Conservation (phyloP, 2,888 invertebrate genomes). For the Athrips mouffetella region DNA sequence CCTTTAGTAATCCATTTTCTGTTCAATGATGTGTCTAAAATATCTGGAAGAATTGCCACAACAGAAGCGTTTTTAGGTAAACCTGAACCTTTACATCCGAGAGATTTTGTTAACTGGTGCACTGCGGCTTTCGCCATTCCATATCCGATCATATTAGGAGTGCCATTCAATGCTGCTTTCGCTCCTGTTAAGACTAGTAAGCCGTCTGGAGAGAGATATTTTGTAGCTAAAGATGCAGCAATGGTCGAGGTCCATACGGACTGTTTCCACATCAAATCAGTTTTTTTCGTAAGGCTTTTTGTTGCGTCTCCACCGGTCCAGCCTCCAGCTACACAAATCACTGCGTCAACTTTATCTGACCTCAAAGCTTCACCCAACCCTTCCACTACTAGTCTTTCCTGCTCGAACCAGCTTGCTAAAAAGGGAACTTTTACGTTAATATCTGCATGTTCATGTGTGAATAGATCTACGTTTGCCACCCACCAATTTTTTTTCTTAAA, state of each 20-base stretch:
- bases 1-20: neutral
- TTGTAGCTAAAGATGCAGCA: constrained; percentile 80
- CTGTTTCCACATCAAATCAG: neutral
- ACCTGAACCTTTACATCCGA: neutral
- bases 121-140: constrained; percentile 89
- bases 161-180: constrained; percentile 86
- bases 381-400: neutral
- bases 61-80: neutral
- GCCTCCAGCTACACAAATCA: constrained; percentile 94
- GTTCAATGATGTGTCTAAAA: neutral
- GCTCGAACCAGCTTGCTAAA: neutral
- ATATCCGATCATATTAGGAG: constrained; percentile 78
- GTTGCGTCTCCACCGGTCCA: constrained; percentile 86
- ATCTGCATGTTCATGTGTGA: neutral
- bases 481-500: neutral
- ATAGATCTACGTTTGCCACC: neutral
- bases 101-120: constrained; percentile 86
- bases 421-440: neutral
- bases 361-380: neutral
- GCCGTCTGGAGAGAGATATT: neutral
- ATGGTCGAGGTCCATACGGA: constrained; percentile 55
- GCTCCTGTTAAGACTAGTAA: constrained; percentile 1
- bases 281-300: neutral
- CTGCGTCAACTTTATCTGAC: neutral
- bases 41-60: neutral